These are phyloP conservation scores for Helicoverpa armigera DNA, from an alignment of 1,140 invertebrate genomes.

Conservation along the genomic window DNA sequence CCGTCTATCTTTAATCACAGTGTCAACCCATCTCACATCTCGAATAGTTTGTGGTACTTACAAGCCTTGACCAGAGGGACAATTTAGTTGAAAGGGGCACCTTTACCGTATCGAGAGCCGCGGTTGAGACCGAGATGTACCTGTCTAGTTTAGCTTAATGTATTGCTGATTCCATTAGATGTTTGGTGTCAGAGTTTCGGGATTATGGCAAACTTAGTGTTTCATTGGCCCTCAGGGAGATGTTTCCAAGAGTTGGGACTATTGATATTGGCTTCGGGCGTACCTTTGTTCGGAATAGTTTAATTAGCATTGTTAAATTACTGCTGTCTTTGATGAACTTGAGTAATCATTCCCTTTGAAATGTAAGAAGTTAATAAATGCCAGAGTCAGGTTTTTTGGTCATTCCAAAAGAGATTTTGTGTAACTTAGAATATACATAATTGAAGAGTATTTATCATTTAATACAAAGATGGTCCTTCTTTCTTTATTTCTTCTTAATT, in stretches of 20 bases:
- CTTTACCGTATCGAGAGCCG: not conserved
- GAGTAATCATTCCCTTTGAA: not conserved
- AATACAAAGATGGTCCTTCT: not conserved
- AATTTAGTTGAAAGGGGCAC: conserved; percentile 24
- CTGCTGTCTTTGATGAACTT: not conserved
- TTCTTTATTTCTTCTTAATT: not conserved
- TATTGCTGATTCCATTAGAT: conserved; percentile 9
- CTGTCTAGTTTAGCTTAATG: conserved; percentile 25
- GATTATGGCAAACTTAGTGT: conserved; percentile 11
- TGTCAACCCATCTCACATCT: conserved; percentile 15
- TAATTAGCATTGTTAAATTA: conserved; percentile 20
- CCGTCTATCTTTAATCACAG: conserved; percentile 29
- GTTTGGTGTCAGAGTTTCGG: conserved; percentile 20
- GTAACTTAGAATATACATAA: no score
- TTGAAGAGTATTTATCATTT: no score
- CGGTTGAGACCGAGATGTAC: not conserved
- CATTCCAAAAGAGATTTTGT: no score
- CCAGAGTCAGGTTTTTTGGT: no score
- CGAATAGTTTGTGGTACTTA: not conserved
- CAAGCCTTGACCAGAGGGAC: not conserved
- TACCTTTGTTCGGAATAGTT: not conserved
- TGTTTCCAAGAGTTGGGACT: not conserved
- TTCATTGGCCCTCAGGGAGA: conserved; percentile 20
- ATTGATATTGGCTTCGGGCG: not conserved
- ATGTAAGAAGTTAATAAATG: no score